Base-by-base conservation (phyloP, 2,888 invertebrate genomes). In the Tachystola acroxantha region DNA sequence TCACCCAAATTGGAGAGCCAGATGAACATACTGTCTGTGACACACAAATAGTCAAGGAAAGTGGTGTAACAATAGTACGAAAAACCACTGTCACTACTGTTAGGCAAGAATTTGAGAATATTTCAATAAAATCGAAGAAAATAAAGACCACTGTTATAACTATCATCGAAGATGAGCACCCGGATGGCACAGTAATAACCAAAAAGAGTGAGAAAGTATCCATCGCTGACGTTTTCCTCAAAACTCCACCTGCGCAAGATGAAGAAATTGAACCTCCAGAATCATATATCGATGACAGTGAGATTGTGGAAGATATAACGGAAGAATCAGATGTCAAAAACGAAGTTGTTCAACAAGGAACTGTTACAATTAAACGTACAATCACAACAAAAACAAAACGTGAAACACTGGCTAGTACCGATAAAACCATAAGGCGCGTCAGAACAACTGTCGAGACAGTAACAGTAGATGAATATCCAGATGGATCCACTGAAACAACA, bases 371-470 rank as follows among this genome's bases (percentile, higher is more conserved):
- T 2, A 79, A 78, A 40, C 77, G 86, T 20, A 79, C 71, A 42
- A 72, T 85, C 2, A 85, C 82, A 11, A 87, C 81, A 12, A 80
- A 77, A 56, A 88, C 87, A 6, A 87, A 73, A 48, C 71, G 74
- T 11, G 88, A 88, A 55, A 84, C 80, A 10, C 64, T 88, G 44
- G 71, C 86, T 33, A 89, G 89, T 40, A 68, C 71, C 33, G 88
- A 90, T 45, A 66, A 67, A 42, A 78, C 69, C 60, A 88, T 89
- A 28, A 89, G 88, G 67, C 87, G 90, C 12, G 78, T 90, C 36
- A 85, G 89, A 50, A 89, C 89, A 29, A 89, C 90, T 7, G 75
- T 89, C 31, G 89, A 89, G 55, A 88, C 87, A 0, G 73, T 69
- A 5, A 84, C 81, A 11, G 68, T 82, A 2, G 87, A 87, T 49